These are phyloP conservation scores for Diplodus sargus DNA, from an alignment of 2,797 vertebrate species.

Conservation along the genomic window DNA sequence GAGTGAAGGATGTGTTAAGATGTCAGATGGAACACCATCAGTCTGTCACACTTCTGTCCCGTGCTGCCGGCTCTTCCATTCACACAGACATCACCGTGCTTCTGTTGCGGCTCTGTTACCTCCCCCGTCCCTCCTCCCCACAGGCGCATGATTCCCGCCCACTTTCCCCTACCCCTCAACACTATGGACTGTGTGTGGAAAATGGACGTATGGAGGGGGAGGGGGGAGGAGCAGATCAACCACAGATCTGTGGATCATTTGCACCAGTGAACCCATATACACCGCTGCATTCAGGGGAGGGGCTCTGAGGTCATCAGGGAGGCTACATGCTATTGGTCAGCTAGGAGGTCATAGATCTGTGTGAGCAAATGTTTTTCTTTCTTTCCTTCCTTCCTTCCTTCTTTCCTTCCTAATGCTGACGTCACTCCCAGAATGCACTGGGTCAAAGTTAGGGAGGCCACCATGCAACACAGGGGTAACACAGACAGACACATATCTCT, in stretches of 20 bases:
- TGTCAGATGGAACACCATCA: too few relatives aligned
- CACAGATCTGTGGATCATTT: slow-evolving; percentile 71
- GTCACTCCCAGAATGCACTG: slow-evolving; percentile 23
- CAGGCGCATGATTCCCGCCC: not conserved
- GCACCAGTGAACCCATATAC: slow-evolving; percentile 61
- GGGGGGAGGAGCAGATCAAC: slow-evolving; percentile 58
- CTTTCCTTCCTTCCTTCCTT: not conserved
- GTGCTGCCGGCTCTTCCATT: too few relatives aligned
- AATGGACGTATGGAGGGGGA: slow-evolving; percentile 49
- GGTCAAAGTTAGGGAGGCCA: slow-evolving; percentile 7
- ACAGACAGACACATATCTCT: slow-evolving; percentile 24
- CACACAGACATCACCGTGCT: too few relatives aligned
- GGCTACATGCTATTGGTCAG: slow-evolving; percentile 51
- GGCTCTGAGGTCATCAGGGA: slow-evolving; percentile 68
- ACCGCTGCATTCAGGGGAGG: slow-evolving; percentile 40
- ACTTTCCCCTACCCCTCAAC: slow-evolving; percentile 42
- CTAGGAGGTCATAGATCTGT: slow-evolving; percentile 21
- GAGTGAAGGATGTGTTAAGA: too few relatives aligned
- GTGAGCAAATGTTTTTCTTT: not conserved
- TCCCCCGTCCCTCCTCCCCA: slow-evolving; percentile 35
- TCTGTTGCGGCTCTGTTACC: not conserved
- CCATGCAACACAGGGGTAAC: slow-evolving; percentile 21
- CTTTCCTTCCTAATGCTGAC: not conserved
- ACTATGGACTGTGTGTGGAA: slow-evolving; percentile 45
- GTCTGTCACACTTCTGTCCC: too few relatives aligned